These are phyloP conservation scores for Drosophila asahinai DNA, from an alignment of 1,140 invertebrate species.

Conservation along the genomic window DNA sequence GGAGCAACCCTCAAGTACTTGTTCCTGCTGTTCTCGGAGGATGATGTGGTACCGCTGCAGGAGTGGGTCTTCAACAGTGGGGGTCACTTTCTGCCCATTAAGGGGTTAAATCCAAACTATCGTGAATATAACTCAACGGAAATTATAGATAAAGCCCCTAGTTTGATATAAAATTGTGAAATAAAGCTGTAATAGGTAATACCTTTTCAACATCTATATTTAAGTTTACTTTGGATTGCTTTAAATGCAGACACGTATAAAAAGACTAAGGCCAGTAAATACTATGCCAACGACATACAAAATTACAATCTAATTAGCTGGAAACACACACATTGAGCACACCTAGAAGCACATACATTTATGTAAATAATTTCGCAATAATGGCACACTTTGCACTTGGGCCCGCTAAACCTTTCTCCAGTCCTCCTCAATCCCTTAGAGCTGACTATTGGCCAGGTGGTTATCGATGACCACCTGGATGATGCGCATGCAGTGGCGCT, in stretches of 20 bases:
- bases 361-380: slow-evolving; percentile 10
- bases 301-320: slow-evolving; percentile 30
- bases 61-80: slow-evolving; percentile 99
- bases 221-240: not conserved
- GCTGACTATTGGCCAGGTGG: slow-evolving; percentile 72
- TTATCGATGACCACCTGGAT: slow-evolving; percentile 80
- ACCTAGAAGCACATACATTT: slow-evolving; percentile 37
- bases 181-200: not conserved
- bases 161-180: not conserved
- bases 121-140: not conserved
- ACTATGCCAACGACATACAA: slow-evolving; percentile 39
- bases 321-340: slow-evolving; percentile 40
- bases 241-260: slow-evolving; percentile 47
- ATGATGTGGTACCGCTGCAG: slow-evolving; percentile 94
- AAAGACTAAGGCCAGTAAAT: slow-evolving; percentile 40
- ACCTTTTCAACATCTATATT: slow-evolving; percentile 17
- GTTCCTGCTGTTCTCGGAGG: slow-evolving; percentile 96
- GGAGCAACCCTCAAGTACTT: slow-evolving; percentile 96
- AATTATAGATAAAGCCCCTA: too few species aligned
- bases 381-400: slow-evolving; percentile 14
- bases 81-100: slow-evolving; percentile 96
- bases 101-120: slow-evolving; percentile 87
- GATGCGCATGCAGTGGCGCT: slow-evolving; percentile 75
- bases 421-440: slow-evolving; percentile 28
- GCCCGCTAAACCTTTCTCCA: slow-evolving; percentile 18